phyloP scores from a whole-genome alignment of 2,888 invertebrate species.

The Drosophila nr. perissopoda region DNA sequence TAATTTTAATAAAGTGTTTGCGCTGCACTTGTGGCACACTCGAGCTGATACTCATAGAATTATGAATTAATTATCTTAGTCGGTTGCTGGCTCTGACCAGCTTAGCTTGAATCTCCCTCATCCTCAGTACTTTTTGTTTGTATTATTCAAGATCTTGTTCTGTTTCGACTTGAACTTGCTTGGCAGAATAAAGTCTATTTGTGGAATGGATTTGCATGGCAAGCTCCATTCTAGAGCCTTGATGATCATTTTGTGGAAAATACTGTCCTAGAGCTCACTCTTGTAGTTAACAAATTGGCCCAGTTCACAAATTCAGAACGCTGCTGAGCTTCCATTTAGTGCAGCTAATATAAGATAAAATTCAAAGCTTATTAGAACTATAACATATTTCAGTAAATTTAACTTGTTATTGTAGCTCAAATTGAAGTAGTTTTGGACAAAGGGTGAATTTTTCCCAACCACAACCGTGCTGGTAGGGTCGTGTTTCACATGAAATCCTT shows the following conservation, averaged over 20 bases:
- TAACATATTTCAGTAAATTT: background rate
- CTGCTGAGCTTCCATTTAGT: constrained; percentile 4
- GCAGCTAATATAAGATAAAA: constrained; percentile 13
- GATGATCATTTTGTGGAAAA: constrained; percentile 33
- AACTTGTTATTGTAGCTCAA: background rate
- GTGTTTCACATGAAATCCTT: constrained; percentile 17
- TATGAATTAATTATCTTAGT: constrained; percentile 70
- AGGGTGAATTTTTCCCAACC: background rate
- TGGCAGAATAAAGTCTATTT: constrained; percentile 17
- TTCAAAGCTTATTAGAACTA: background rate
- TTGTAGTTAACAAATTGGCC: constrained; percentile 16
- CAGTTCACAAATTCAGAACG: constrained; percentile 17
- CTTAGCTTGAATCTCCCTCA: background rate
- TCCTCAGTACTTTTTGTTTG: background rate
- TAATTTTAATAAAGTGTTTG: constrained; percentile 84
- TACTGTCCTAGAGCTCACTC: constrained; percentile 30
- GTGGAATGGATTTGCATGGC: constrained; percentile 19
- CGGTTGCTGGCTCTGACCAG: constrained; percentile 9
- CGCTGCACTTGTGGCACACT: constrained; percentile 73
- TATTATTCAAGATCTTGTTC: background rate
- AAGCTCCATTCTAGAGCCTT: constrained; percentile 24
- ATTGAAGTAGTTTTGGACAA: background rate
- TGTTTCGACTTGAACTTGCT: background rate
- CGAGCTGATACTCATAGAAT: constrained; percentile 53
- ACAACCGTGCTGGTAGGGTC: background rate